Percentiles rank a stretch among this genome's conserved stretches.
Evolutionary conservation across 2,113 vertebrate genomes (phyloP).

Genomic region (Platysteira castanea): DNA sequence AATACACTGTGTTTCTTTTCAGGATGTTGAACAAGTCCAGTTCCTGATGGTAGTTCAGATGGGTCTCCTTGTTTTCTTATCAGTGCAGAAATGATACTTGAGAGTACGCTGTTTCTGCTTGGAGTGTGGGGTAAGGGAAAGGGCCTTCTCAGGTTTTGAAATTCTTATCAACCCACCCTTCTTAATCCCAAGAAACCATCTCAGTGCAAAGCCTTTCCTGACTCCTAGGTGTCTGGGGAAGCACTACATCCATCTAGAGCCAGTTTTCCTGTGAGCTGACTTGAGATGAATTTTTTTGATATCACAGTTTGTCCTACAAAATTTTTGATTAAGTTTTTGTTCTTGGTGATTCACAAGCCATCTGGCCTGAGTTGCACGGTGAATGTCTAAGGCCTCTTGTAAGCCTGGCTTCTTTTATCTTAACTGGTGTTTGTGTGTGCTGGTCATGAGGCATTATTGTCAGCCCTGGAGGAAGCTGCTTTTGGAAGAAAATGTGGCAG

Average conservation of each 20-base stretch:
- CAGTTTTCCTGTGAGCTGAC: not conserved
- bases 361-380: not conserved
- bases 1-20: not conserved
- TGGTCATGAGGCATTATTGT: not conserved
- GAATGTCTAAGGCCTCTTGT: not conserved
- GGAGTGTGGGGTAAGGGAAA: not conserved
- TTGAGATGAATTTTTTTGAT: not conserved
- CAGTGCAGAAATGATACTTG: not conserved
- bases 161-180: not conserved
- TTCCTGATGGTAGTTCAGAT: slow-evolving; percentile 24
- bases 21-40: not conserved
- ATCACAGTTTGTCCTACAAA: not conserved
- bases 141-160: not conserved
- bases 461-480: not conserved
- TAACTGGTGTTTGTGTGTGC: not conserved
- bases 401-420: not conserved
- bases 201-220: not conserved
- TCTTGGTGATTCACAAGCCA: not conserved
- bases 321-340: not conserved
- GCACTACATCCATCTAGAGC: not conserved
- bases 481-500: not conserved
- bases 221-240: not conserved
- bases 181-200: not conserved
- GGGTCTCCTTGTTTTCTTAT: slow-evolving; percentile 3
- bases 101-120: not conserved